Percentiles rank a stretch among this genome's conserved stretches.
Evolutionary conservation across 2,888 invertebrate genomes (phyloP).

Genomic region (Tetragonisca angustula): DNA sequence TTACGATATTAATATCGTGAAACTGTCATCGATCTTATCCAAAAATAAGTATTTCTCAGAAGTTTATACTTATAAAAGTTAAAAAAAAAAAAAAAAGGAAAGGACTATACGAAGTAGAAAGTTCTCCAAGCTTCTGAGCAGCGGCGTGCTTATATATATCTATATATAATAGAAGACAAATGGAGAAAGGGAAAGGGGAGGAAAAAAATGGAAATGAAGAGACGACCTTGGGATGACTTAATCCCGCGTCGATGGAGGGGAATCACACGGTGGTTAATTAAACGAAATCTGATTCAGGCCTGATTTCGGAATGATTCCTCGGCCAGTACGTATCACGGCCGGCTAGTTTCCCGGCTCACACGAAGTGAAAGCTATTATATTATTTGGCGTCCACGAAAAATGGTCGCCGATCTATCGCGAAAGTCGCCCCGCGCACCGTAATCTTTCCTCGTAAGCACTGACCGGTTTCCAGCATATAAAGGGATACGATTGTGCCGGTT

Average conservation of each 20-base stretch:
- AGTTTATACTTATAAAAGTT: too few relatives aligned
- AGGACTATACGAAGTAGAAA: too few relatives aligned
- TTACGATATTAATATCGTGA: too few relatives aligned
- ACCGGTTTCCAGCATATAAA: conserved; percentile 80
- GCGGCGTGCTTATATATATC: too few relatives aligned
- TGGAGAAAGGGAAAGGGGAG: neutral
- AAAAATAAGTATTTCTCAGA: too few relatives aligned
- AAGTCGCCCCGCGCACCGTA: conserved; percentile 72
- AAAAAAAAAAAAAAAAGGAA: too few relatives aligned
- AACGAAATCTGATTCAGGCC: conserved; percentile 38
- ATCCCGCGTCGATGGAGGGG: neutral
- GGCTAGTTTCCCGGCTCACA: conserved; percentile 61
- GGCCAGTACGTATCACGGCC: conserved; percentile 51
- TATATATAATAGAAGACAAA: neutral
- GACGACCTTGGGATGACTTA: conserved; percentile 51
- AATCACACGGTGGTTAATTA: conserved; percentile 35
- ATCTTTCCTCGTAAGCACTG: conserved; percentile 75
- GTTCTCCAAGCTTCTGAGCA: too few relatives aligned
- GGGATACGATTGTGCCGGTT: conserved; percentile 59
- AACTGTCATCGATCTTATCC: too few relatives aligned
- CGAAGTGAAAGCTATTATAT: conserved; percentile 83
- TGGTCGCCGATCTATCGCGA: conserved; percentile 74
- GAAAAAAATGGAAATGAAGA: neutral
- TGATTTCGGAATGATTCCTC: conserved; percentile 44
- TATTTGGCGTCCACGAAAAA: conserved; percentile 80